phyloP scores from a whole-genome alignment of 2,888 invertebrate species.

The Trichopoda pennipes region DNA sequence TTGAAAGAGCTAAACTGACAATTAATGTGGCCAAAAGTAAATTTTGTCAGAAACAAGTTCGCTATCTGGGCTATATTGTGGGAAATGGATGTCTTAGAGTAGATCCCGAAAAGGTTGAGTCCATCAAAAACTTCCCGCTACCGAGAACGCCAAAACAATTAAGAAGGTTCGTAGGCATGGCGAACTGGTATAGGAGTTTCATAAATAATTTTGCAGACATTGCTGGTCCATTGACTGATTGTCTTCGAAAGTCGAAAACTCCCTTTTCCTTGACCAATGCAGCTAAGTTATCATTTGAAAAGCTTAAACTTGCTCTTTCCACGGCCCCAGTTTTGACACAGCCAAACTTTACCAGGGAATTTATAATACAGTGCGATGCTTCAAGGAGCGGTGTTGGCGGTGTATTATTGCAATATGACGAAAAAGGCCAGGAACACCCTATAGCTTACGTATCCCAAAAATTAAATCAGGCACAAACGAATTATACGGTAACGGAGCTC shows the following conservation, averaged over 20 bases:
- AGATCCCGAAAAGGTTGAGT: not conserved
- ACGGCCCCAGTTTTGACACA: not conserved
- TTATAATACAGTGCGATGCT: too few species aligned
- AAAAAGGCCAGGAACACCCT: conserved; percentile 36
- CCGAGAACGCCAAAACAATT: not conserved
- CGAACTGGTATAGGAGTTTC: not conserved
- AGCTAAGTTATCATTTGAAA: not conserved
- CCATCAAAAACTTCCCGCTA: not conserved
- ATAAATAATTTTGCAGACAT: not conserved
- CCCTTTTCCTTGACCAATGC: not conserved
- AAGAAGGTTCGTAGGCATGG: not conserved
- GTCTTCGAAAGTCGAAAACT: not conserved
- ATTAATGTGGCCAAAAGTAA: too few species aligned
- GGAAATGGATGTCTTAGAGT: conserved; percentile 3
- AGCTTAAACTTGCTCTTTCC: not conserved
- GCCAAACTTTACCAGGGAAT: not conserved
- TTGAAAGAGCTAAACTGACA: too few species aligned
- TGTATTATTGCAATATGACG: conserved; percentile 31
- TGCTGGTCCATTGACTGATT: not conserved
- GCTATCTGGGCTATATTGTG: not conserved
- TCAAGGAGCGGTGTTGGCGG: conserved; percentile 6
- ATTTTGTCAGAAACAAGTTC: too few species aligned
- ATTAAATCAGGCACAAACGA: conserved; percentile 34
- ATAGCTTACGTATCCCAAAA: conserved; percentile 38
- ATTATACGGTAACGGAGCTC: conserved; percentile 42